These are phyloP conservation scores for Synanthedon tipuliformis DNA, from an alignment of 2,888 invertebrate genomes.

Conservation along the genomic window DNA sequence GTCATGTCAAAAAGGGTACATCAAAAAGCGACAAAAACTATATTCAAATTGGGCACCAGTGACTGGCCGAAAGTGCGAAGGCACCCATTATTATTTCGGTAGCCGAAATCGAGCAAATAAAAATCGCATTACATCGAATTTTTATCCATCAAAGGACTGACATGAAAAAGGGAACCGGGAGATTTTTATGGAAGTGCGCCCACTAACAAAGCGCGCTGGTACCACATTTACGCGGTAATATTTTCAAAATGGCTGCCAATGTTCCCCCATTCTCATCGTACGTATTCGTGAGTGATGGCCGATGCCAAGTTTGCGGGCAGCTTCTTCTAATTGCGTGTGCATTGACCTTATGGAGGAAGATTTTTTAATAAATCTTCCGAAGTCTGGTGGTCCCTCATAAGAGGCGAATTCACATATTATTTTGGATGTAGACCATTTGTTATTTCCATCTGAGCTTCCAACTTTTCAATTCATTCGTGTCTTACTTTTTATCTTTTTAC, in stretches of 20 bases:
- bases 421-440: background rate
- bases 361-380: conserved; percentile 13
- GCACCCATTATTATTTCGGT: conserved; percentile 45
- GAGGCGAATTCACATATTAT: conserved; percentile 23
- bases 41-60: conserved; percentile 41
- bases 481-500: no score
- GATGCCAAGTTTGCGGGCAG: conserved; percentile 19
- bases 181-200: conserved; percentile 12
- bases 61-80: conserved; percentile 39
- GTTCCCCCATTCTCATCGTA: conserved; percentile 19
- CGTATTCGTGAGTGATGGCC: conserved; percentile 29
- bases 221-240: conserved; percentile 22
- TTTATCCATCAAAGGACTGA: conserved; percentile 22
- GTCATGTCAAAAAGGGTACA: conserved; percentile 29
- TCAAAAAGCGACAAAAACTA: conserved; percentile 20
- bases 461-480: background rate
- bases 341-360: conserved; percentile 30
- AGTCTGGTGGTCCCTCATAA: conserved; percentile 32
- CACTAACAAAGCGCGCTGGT: conserved; percentile 11
- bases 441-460: background rate
- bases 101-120: conserved; percentile 35
- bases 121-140: conserved; percentile 24
- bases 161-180: conserved; percentile 12
- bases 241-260: conserved; percentile 32
- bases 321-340: conserved; percentile 38